A percentile compares a stretch with the other conserved stretches of the same genome.
Evolutionary conservation across 30 jellyfish, hydroid and myxozoan species (phyloP).

Genomic region (Chrysaora quinquecirrha): DNA sequence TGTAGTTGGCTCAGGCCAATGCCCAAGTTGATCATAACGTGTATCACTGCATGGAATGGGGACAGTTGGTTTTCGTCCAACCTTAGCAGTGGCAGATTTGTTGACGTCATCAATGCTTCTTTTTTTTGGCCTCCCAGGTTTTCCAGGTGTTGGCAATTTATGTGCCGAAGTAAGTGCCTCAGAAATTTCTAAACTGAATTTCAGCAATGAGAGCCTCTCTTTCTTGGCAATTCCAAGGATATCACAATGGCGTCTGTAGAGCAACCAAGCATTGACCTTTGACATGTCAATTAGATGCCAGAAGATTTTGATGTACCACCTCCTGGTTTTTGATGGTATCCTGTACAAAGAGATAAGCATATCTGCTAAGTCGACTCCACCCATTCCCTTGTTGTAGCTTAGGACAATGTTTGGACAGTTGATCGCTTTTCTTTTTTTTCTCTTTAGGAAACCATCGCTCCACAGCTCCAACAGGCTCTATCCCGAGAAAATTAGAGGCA

Average conservation of each 20-base stretch:
- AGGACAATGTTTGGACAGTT: conserved; percentile 26
- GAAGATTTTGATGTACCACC: conserved; percentile 66
- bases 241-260: no score
- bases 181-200: not conserved
- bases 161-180: not conserved
- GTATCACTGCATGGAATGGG: no score
- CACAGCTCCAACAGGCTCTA: conserved; percentile 64
- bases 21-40: no score
- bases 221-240: not conserved
- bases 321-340: conserved; percentile 25
- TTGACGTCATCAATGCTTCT: no score
- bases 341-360: conserved; percentile 67
- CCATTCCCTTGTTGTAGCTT: conserved; percentile 57
- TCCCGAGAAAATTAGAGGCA: conserved; percentile 58
- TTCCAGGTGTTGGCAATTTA: no score
- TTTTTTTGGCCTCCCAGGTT: no score
- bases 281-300: not conserved
- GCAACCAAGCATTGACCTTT: not conserved
- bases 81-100: no score
- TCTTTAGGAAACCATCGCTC: conserved; percentile 48
- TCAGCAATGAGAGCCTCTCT: not conserved
- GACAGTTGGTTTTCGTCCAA: no score
- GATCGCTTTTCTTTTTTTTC: not conserved
- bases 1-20: no score
- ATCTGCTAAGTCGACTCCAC: conserved; percentile 84